These are phyloP conservation scores for Cantharis rustica DNA, from an alignment of 2,888 invertebrate species.

Conservation along the genomic window DNA sequence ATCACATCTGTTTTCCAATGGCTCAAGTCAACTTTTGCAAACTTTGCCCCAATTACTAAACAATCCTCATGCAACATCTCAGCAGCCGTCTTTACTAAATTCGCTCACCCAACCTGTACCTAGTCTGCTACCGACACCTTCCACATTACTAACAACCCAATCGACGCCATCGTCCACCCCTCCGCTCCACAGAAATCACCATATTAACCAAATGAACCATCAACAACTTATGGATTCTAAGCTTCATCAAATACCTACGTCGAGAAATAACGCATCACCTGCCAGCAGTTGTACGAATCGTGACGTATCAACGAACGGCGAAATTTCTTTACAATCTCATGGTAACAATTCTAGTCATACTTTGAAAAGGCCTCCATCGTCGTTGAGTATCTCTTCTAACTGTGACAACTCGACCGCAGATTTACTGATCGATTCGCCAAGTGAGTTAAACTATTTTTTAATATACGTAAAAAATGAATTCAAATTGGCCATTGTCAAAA, in stretches of 20 bases:
- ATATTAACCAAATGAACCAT: slow-evolving; percentile 51
- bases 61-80: slow-evolving; percentile 42
- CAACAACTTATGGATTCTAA: slow-evolving; percentile 49
- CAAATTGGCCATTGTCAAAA: not conserved
- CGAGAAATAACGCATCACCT: slow-evolving; percentile 49
- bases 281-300: slow-evolving; percentile 66
- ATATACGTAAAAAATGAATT: slow-evolving; percentile 39
- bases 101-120: slow-evolving; percentile 42
- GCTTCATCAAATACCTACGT: slow-evolving; percentile 41
- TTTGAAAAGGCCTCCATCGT: slow-evolving; percentile 68
- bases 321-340: slow-evolving; percentile 80
- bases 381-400: slow-evolving; percentile 61
- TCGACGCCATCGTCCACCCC: slow-evolving; percentile 26
- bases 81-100: slow-evolving; percentile 31
- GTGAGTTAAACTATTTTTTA: slow-evolving; percentile 67
- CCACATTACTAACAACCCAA: slow-evolving; percentile 39
- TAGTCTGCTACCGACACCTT: slow-evolving; percentile 40
- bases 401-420: slow-evolving; percentile 69
- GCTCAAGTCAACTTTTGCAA: slow-evolving; percentile 72
- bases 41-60: slow-evolving; percentile 70
- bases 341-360: slow-evolving; percentile 60
- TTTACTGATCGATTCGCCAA: slow-evolving; percentile 81
- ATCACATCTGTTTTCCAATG: slow-evolving; percentile 75
- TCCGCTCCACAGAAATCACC: slow-evolving; percentile 35
- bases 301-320: slow-evolving; percentile 77